Percentiles rank a stretch among this genome's conserved stretches.
Conservation (phyloP, 2,888 invertebrate species). For the Leptura quadrifasciata region DNA sequence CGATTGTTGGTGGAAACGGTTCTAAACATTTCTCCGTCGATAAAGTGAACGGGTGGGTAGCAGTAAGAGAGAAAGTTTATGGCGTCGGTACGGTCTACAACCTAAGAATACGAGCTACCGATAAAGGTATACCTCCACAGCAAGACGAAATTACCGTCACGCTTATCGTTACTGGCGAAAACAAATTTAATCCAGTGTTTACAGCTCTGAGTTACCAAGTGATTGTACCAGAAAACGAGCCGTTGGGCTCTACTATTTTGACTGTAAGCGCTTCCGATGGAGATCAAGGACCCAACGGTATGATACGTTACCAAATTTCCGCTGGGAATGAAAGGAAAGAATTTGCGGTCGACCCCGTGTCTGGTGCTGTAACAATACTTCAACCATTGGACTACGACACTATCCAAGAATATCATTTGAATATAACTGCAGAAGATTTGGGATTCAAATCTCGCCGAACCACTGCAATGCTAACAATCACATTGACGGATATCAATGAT, state of each 20-base stretch:
- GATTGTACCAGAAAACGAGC: constrained; percentile 93
- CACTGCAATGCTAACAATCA: constrained; percentile 88
- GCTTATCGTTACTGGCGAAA: constrained; percentile 90
- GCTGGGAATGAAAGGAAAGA: constrained; percentile 88
- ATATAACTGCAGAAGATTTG: constrained; percentile 91
- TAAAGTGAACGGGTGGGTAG: constrained; percentile 88
- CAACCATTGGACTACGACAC: constrained; percentile 91
- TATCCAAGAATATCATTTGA: constrained; percentile 88
- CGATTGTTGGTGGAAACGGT: constrained; percentile 85
- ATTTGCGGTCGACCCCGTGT: constrained; percentile 85
- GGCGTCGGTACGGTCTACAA: constrained; percentile 80
- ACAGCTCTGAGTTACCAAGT: constrained; percentile 91
- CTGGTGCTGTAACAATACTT: constrained; percentile 87
- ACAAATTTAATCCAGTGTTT: constrained; percentile 87
- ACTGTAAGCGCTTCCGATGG: constrained; percentile 90
- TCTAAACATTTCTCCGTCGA: constrained; percentile 85
- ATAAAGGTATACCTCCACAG: constrained; percentile 92
- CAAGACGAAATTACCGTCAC: constrained; percentile 84
- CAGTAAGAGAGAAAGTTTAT: constrained; percentile 78
- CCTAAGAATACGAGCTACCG: constrained; percentile 84
- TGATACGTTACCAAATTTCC: constrained; percentile 88
- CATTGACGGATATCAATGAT: constrained; percentile 94
- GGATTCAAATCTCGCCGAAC: constrained; percentile 87
- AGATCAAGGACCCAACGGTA: constrained; percentile 93
- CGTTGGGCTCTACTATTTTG: constrained; percentile 88